Base-by-base conservation (phyloP, 2,113 vertebrate species). In the Notechis scutatus region DNA sequence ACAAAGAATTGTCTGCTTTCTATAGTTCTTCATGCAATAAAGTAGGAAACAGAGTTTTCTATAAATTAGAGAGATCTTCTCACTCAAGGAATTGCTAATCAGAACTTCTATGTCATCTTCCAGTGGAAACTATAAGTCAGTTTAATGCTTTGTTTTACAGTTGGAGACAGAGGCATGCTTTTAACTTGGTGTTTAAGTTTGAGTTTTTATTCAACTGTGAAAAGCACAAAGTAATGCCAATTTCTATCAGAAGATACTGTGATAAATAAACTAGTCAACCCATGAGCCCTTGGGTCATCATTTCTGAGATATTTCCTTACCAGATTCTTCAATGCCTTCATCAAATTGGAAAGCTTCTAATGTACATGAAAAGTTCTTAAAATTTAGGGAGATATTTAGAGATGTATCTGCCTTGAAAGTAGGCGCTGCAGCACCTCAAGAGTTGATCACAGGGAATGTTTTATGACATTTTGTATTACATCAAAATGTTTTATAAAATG, bases 21-120 rank as follows among this genome's bases (percentile, higher is more conserved):
- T 91, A 50, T 88, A 92, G 59, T 74, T 50, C 92, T 95, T 92
- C 95, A 93, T 50, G 93, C 88, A 93, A 85, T 59, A 90, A 92
- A 92, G 94, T 89, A 96, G 96, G 95, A 97, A 97, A 96, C 97
- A 91, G 93, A 90, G n/a, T 85, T 93, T 94, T 93, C 59, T 42
- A 45, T 85, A 34, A 74, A 88, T 59, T 81, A 61, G 94, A 57
- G 89, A 94, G 64, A 90, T 54, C 52, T 91, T 85, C 23, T 93
- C 90, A 92, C 42, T 95, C 45, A 87, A 81, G 85, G 52, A 92
- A 93, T 88, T 89, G 87, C 91, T 94, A 93, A 93, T 90, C 90
- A 69, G 26, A 26, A 12, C 39, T 94, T 90, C 59, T 92, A 85
- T 50, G 39, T 81, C 20, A 50, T 50, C 59, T 39, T 57, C 50